These are phyloP conservation scores for Fulica atra DNA, from an alignment of 2,113 vertebrate genomes.

Conservation along the genomic window DNA sequence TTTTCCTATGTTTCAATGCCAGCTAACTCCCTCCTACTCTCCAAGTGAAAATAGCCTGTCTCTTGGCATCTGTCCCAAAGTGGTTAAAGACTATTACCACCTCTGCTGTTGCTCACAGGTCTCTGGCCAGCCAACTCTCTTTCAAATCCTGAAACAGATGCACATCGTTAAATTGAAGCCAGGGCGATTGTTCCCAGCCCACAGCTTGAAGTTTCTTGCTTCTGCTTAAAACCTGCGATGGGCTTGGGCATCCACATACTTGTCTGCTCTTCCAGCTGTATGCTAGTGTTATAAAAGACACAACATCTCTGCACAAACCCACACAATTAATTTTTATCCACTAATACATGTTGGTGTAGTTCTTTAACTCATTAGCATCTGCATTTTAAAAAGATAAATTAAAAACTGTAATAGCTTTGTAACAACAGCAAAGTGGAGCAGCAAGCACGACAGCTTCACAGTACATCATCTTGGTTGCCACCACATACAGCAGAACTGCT, in stretches of 20 bases:
- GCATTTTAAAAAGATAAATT: background rate
- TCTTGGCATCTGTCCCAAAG: background rate
- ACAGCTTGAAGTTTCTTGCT: background rate
- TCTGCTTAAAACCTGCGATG: background rate
- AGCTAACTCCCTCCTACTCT: slow-evolving; percentile 4
- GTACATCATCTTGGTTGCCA: background rate
- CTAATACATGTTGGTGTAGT: background rate
- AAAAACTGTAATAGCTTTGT: background rate
- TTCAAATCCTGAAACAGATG: background rate
- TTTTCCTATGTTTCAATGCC: background rate
- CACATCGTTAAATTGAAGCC: background rate
- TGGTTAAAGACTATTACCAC: background rate
- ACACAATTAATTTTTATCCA: background rate
- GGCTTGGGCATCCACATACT: background rate
- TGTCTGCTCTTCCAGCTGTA: background rate
- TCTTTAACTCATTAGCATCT: background rate
- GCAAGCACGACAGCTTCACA: background rate
- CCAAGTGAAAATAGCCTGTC: background rate
- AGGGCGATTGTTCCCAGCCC: background rate
- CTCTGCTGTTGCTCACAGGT: background rate
- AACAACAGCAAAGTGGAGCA: background rate
- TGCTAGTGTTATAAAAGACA: background rate
- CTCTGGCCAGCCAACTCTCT: background rate
- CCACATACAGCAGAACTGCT: background rate
- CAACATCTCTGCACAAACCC: background rate